These are phyloP conservation scores for Marmota monax DNA, from an alignment of 2,113 vertebrate species.

Conservation along the genomic window DNA sequence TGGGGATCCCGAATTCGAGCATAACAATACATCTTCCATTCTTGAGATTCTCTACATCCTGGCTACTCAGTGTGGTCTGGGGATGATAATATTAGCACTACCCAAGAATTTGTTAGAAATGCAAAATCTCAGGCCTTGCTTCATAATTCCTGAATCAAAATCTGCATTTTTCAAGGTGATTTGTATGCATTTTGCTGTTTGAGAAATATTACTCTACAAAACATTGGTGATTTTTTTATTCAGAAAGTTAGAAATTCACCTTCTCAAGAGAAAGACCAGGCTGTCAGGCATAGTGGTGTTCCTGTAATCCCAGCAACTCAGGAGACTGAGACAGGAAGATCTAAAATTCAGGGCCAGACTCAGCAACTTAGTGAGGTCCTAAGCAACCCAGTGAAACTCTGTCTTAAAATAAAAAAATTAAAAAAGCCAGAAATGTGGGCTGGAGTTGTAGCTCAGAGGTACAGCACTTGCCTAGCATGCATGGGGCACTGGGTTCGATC, in stretches of 20 bases:
- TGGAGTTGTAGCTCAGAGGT: no score
- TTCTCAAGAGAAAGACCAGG: not conserved
- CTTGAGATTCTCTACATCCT: constrained; percentile 11
- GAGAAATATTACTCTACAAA: constrained; percentile 25
- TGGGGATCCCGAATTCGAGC: no score
- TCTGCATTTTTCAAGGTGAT: not conserved
- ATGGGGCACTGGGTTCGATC: no score
- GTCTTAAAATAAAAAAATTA: no score
- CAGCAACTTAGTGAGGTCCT: no score
- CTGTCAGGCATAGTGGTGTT: no score
- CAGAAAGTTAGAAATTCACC: constrained; percentile 12
- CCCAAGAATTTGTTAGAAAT: not conserved
- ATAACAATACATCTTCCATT: not conserved
- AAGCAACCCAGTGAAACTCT: no score
- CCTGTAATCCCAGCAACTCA: no score
- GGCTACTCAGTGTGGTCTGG: not conserved
- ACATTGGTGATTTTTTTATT: not conserved
- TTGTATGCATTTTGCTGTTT: not conserved
- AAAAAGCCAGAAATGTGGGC: no score
- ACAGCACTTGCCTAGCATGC: no score
- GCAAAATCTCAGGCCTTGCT: not conserved
- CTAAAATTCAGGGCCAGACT: no score
- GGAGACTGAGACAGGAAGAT: no score
- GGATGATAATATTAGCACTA: not conserved
- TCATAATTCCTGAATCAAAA: constrained; percentile 7